A percentile compares a stretch with the other conserved stretches of the same genome.
phyloP scores from a whole-genome alignment of 2,888 invertebrate species.

The Eilema depressum region DNA sequence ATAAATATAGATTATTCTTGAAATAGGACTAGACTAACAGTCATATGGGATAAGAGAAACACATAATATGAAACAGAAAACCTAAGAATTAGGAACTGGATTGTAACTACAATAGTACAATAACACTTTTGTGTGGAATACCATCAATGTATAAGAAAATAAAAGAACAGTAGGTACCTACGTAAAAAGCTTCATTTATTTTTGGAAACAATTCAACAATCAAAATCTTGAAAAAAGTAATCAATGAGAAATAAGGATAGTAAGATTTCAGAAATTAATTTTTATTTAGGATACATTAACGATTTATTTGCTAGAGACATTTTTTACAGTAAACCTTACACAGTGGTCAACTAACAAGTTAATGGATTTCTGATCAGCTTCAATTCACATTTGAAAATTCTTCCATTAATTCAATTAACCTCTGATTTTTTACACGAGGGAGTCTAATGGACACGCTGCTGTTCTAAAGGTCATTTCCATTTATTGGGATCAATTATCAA shows the following conservation, averaged over 20 bases:
- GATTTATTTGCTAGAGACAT: neutral
- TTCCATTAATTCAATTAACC: conserved; percentile 80
- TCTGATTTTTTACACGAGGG: conserved; percentile 73
- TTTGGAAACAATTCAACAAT: neutral
- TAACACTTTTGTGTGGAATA: neutral
- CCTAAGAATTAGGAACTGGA: neutral
- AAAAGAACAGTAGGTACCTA: neutral
- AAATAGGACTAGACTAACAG: neutral
- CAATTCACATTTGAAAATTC: conserved; percentile 53
- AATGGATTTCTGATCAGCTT: conserved; percentile 34
- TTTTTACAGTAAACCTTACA: neutral
- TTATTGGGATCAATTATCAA: conserved; percentile 78
- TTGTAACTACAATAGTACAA: neutral
- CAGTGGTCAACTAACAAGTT: neutral
- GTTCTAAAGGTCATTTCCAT: conserved; percentile 73
- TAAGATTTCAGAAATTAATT: neutral
- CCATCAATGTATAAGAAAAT: neutral
- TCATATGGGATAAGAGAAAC: neutral
- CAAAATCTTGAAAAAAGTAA: neutral
- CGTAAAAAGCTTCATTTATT: neutral
- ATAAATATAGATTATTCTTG: neutral
- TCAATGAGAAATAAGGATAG: neutral
- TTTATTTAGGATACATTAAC: neutral
- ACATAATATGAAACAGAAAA: neutral
- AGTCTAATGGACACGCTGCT: conserved; percentile 69